Percentiles rank a stretch among this genome's conserved stretches.
Evolutionary conservation across 2,888 invertebrate species (phyloP).

Genomic region (Volucella inanis): DNA sequence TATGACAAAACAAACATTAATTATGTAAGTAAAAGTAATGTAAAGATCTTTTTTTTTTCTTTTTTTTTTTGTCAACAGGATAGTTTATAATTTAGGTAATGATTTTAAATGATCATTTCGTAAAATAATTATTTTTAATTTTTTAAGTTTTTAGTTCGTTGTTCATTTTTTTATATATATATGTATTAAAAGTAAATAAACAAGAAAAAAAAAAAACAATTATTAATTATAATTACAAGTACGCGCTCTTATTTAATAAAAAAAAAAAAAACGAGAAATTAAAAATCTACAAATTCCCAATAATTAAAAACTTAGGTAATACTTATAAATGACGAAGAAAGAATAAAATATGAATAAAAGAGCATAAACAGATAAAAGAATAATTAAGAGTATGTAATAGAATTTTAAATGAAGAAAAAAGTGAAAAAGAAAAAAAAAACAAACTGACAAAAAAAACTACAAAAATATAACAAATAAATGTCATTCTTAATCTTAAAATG

Average conservation of each 20-base stretch:
- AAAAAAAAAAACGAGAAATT: conserved; percentile 26
- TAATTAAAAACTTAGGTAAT: conserved; percentile 70
- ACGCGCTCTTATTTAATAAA: conserved; percentile 64
- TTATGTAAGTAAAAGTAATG: conserved; percentile 37
- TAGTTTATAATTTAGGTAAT: conserved; percentile 34
- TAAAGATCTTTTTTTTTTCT: conserved; percentile 50
- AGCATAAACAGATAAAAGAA: conserved; percentile 35
- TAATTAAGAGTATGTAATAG: conserved; percentile 74
- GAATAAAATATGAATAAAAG: conserved; percentile 49
- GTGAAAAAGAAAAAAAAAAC: conserved; percentile 52
- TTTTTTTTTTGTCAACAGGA: conserved; percentile 34
- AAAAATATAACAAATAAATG: conserved; percentile 75
- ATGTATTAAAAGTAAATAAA: conserved; percentile 62
- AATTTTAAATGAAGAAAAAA: conserved; percentile 70
- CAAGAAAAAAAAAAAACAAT: conserved; percentile 21
- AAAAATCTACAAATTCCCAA: conserved; percentile 66
- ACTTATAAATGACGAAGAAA: conserved; percentile 62
- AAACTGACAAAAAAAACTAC: conserved; percentile 69
- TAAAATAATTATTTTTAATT: conserved; percentile 29
- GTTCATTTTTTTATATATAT: conserved; percentile 44
- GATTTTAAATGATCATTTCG: conserved; percentile 39
- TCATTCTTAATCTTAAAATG: conserved; percentile 76
- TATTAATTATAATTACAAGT: conserved; percentile 64
- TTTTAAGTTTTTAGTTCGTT: conserved; percentile 59
- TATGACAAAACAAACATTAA: conserved; percentile 4